These are phyloP conservation scores for Drosophila repletoides DNA, from an alignment of 1,140 invertebrate species.

Conservation along the genomic window DNA sequence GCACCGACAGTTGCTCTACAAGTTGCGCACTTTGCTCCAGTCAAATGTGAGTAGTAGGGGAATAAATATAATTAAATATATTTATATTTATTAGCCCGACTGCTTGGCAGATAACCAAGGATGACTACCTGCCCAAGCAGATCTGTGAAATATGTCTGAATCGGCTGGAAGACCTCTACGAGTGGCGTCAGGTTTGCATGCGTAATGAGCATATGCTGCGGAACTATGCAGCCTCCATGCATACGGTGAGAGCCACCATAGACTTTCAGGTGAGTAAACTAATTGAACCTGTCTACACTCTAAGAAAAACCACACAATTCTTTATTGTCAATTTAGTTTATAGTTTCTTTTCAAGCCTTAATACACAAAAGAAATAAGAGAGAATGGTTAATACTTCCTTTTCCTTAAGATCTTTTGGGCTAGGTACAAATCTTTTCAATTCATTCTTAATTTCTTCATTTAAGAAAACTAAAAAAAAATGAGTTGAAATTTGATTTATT, in stretches of 20 bases:
- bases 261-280: constrained; percentile 83
- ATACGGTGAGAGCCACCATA: constrained; percentile 86
- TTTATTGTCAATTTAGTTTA: too few species aligned
- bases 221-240: constrained; percentile 87
- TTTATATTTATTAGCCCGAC: constrained; percentile 4
- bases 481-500: too few species aligned
- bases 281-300: too few species aligned
- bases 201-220: constrained; percentile 86
- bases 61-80: background rate
- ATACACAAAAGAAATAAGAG: too few species aligned
- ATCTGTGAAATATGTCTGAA: constrained; percentile 87
- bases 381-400: too few species aligned
- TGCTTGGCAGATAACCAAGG: constrained; percentile 85
- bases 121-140: constrained; percentile 88
- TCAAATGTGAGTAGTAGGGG: constrained; percentile 74
- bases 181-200: constrained; percentile 86
- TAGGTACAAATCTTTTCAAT: too few species aligned
- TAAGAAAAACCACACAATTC: too few species aligned
- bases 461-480: too few species aligned
- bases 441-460: too few species aligned
- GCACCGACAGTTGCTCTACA: constrained; percentile 87
- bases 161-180: constrained; percentile 86
- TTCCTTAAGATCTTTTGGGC: too few species aligned
- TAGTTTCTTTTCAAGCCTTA: too few species aligned
- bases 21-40: constrained; percentile 86